Base-by-base conservation (phyloP, 2,888 invertebrate species). In the Hypolimnas misippus region DNA sequence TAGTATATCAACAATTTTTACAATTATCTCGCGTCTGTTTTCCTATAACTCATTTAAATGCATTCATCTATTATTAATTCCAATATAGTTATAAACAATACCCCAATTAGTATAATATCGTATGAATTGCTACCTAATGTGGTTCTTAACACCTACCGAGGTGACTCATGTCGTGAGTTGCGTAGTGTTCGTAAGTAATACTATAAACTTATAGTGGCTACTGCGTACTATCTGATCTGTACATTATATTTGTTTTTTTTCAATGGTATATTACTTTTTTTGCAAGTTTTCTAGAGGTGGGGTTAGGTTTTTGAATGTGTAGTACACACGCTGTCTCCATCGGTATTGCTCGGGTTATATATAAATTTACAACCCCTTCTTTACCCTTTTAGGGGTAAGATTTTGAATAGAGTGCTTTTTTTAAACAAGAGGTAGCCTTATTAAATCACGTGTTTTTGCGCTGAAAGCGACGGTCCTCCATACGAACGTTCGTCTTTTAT, bases 101-200 rank as follows among this genome's bases (percentile, higher is more conserved):
- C 33, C 29, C 21, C 50, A 25, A 56, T 56, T 56, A 35, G 42
- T 51, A 42, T 61, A 55, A 55, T 56, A 51, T 16, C 7, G 17
- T 46, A 35, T 25, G 54, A 42, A 50, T 57, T 52, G 38, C 58
- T 31, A 59, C 54, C 55, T 53, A 66, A 57, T 53, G 55, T 44
- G 31, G 40, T 50, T 49, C 50, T 14, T 52, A 60, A 55, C 62
- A 58, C 57, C 63, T 61, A 57, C 58, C 63, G 33, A 49, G 29
- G 49, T 68, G 70, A 70, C 59, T 70, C 68, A 70, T 19, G 33
- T 38, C 19, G 42, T 4, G 29, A 29, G 53, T 69, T 73, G 74
- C 63, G 69, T 81, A 81, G 83, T 81, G 80, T 76, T 77, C 51
- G 38, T 51, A 17, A 51, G 50, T 40, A 21, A 51, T 42, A 42